phyloP scores from a whole-genome alignment of 2,797 vertebrate genomes.

The Eutrigla gurnardus region DNA sequence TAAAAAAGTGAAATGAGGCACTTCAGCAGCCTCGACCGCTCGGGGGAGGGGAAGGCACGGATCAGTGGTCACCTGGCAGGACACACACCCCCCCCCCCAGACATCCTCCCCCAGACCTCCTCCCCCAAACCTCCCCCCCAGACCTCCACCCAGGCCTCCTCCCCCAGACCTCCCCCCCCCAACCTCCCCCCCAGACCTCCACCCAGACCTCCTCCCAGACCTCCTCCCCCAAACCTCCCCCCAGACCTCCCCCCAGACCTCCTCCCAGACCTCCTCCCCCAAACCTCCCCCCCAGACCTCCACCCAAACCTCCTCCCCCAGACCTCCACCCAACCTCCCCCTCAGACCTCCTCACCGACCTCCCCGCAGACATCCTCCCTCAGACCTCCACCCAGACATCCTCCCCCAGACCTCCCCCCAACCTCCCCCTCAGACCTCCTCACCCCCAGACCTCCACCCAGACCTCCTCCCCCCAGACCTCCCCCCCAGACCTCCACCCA shows the following conservation, averaged over 20 bases:
- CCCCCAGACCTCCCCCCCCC: conserved; percentile 59
- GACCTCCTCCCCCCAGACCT: too few relatives aligned
- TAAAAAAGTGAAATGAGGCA: conserved; percentile 86
- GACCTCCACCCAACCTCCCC: too few relatives aligned
- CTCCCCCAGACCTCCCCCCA: too few relatives aligned
- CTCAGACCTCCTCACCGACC: too few relatives aligned
- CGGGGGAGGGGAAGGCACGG: conserved; percentile 76
- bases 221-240: too few relatives aligned
- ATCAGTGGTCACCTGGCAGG: conserved; percentile 80
- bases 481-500: too few relatives aligned
- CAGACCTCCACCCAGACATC: too few relatives aligned
- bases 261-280: neutral
- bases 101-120: neutral
- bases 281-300: neutral
- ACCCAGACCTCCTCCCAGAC: conserved; percentile 30
- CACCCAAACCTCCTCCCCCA: neutral
- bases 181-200: conserved; percentile 53
- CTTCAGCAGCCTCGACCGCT: conserved; percentile 56
- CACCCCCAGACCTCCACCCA: too few relatives aligned
- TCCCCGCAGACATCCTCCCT: too few relatives aligned
- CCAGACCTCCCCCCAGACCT: conserved; percentile 56
- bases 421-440: too few relatives aligned
- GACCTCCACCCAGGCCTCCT: conserved; percentile 33
- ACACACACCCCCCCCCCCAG: conserved; percentile 63
- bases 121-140: conserved; percentile 7